Evolutionary conservation across 2,797 vertebrate species (phyloP).

Genomic region (Eospalax fontanierii): DNA sequence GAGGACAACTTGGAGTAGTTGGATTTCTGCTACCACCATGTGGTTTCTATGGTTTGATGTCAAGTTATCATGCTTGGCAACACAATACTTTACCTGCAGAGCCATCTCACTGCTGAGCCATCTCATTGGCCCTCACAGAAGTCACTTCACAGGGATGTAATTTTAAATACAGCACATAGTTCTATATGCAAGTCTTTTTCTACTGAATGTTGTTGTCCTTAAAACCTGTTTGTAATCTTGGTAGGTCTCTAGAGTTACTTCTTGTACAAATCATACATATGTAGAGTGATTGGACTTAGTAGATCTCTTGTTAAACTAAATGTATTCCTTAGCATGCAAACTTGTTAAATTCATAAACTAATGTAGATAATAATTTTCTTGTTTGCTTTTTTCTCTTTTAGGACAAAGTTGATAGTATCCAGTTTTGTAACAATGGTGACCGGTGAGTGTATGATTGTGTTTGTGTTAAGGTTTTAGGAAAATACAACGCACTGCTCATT

Average conservation of each 20-base stretch:
- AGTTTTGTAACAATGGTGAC: constrained; percentile 96
- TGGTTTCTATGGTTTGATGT: too few species aligned
- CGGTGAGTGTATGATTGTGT: constrained; percentile 90
- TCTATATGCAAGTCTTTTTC: not conserved
- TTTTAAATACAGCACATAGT: not conserved
- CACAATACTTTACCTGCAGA: too few species aligned
- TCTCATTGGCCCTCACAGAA: too few species aligned
- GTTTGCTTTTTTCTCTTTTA: constrained; percentile 84
- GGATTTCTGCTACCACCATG: too few species aligned
- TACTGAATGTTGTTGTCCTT: not conserved
- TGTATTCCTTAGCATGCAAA: not conserved
- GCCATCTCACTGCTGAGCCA: too few species aligned
- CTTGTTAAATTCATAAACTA: constrained; percentile 42
- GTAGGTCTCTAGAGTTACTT: not conserved
- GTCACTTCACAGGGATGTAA: too few species aligned
- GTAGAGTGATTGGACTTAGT: not conserved
- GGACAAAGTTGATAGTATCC: constrained; percentile 99
- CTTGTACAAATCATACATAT: not conserved
- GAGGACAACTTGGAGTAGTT: too few species aligned
- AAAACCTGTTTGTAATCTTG: not conserved
- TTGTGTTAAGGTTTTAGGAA: not conserved
- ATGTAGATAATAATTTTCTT: constrained; percentile 25
- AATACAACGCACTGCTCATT: not conserved
- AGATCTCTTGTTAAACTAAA: constrained; percentile 8
- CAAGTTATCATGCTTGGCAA: too few species aligned